phyloP scores from a whole-genome alignment of 2,888 invertebrate species.

The Rhingia rostrata region DNA sequence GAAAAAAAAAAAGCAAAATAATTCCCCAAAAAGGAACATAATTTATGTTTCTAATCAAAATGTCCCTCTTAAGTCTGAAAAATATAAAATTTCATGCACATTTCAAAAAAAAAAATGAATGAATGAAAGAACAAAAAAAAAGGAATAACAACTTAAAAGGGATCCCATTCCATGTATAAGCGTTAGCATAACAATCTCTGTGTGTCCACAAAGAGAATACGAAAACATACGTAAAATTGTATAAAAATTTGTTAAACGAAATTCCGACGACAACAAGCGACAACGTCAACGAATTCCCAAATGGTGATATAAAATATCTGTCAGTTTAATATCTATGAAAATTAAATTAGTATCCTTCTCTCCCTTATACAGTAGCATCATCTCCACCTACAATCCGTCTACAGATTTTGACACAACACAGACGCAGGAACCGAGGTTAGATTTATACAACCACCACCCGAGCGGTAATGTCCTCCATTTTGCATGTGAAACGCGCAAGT shows the following conservation, averaged over 20 bases:
- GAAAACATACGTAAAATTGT: conserved; percentile 39
- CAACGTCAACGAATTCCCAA: conserved; percentile 49
- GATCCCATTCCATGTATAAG: not conserved
- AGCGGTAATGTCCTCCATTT: conserved; percentile 51
- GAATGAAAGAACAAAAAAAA: too few species aligned
- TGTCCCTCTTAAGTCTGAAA: conserved; percentile 39
- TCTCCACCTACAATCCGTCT: not conserved
- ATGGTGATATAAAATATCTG: conserved; percentile 67
- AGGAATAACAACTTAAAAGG: conserved; percentile 1
- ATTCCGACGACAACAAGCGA: conserved; percentile 5
- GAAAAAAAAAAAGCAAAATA: conserved; percentile 10
- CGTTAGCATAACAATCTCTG: conserved; percentile 33
- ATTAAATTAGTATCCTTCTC: conserved; percentile 60
- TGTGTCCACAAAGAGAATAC: conserved; percentile 58
- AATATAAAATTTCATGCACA: conserved; percentile 29
- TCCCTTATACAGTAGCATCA: not conserved
- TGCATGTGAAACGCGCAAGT: conserved; percentile 53
- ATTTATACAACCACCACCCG: conserved; percentile 11
- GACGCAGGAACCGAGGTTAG: conserved; percentile 17
- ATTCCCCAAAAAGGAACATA: conserved; percentile 29
- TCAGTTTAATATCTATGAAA: conserved; percentile 69
- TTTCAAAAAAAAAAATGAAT: conserved; percentile 5
- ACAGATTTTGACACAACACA: not conserved
- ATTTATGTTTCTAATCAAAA: conserved; percentile 64
- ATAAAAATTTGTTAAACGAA: not conserved